Base-by-base conservation (phyloP, 2,888 invertebrate species). In the Drosophila testacea region DNA sequence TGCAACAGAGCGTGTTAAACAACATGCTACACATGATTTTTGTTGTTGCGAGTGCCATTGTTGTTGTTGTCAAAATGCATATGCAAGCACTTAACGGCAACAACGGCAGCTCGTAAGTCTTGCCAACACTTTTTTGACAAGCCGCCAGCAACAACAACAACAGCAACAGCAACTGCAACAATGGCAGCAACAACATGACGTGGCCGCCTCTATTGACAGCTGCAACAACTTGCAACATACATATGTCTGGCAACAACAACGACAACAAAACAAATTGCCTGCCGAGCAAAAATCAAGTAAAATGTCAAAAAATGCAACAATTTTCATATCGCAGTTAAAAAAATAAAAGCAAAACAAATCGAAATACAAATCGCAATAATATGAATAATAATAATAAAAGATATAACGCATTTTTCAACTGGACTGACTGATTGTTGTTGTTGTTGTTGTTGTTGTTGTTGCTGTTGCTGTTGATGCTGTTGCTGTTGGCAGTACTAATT, bases 151-250 rank as follows among this genome's bases (percentile, higher is more conserved):
- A 54, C 61, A 69, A 32, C 63, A 46, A 38, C 46, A 64, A 73
- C 72, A 69, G 11, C 62, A 54, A 50, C 62, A 30, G n/a, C 51
- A 54, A 5, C 64, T 60, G n/a, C 56, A 65, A 4, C 68, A 64
- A n/a, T 56, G 51, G n/a, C 66, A 51, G 38, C 42, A 57, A 62
- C 71, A 77, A 73, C 77, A 74, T 74, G 77, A 72, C 78, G 78
- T 82, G 78, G 78, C 81, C 85, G 77, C 80, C 83, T 81, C 81
- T 71, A 83, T 75, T 77, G 86, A 88, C 88, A 84, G 88, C 87
- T 83, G 83, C 84, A 84, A 83, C 88, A 83, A 87, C 83, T 79
- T 75, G 84, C 84, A 80, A 80, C 87, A 83, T 73, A 80, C 87
- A 83, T 73, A 75, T 84, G 88, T 82, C 54, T 64, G 57, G 63